These are phyloP conservation scores for Siniperca chuatsi DNA, from an alignment of 2,113 vertebrate species.

Conservation along the genomic window DNA sequence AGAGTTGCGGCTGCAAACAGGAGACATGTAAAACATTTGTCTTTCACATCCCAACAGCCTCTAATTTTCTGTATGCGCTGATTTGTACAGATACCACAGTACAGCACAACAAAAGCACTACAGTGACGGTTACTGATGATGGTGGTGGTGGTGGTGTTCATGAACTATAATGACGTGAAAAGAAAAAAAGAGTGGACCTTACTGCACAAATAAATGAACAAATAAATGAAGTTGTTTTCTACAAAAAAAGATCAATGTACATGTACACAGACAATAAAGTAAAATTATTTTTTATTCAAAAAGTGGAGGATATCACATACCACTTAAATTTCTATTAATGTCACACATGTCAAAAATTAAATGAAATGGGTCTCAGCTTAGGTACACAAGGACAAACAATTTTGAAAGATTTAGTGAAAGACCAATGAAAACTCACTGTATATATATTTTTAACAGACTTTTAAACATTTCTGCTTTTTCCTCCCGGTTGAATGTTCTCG, in stretches of 20 bases:
- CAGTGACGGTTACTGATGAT: neutral
- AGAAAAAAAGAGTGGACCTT: too few relatives aligned
- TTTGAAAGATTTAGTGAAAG: neutral
- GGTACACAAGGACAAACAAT: neutral
- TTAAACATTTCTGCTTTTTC: neutral
- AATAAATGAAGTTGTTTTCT: neutral
- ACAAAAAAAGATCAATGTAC: neutral
- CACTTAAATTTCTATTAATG: neutral
- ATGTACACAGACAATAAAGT: neutral
- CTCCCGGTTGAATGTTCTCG: neutral
- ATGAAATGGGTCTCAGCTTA: neutral
- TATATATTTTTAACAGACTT: neutral
- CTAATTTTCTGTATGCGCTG: neutral
- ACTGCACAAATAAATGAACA: too few relatives aligned
- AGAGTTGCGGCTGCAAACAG: neutral
- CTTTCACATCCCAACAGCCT: neutral
- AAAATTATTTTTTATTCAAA: neutral
- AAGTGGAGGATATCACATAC: neutral
- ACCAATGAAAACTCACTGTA: neutral
- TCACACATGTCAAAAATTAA: neutral
- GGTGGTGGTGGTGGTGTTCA: neutral
- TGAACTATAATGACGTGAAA: neutral
- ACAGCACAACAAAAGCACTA: neutral
- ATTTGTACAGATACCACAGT: neutral
- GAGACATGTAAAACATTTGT: conserved; percentile 4